Conservation (phyloP, 2,113 vertebrate species). For the Oriolus oriolus region DNA sequence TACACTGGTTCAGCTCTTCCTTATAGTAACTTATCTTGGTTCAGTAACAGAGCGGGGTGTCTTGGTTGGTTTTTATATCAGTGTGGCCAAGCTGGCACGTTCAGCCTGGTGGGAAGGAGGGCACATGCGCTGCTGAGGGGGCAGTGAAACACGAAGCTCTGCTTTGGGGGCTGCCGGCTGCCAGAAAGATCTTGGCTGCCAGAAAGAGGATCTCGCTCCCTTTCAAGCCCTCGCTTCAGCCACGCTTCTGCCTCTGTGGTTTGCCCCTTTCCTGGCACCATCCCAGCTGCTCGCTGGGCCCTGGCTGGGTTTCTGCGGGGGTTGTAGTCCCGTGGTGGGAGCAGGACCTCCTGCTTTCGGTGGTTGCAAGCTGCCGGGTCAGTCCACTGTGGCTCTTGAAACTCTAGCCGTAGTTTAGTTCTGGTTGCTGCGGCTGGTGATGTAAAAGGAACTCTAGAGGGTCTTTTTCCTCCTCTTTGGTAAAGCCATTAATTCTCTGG, state of each 20-base stretch:
- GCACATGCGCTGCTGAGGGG: background rate
- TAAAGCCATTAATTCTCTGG: background rate
- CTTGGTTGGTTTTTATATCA: background rate
- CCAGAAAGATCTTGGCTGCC: background rate
- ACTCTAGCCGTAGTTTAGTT: background rate
- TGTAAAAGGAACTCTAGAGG: background rate
- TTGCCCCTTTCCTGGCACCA: background rate
- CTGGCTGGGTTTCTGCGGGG: background rate
- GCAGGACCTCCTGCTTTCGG: background rate
- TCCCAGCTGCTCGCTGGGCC: background rate
- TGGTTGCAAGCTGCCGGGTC: rapidly evolving
- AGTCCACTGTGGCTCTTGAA: background rate
- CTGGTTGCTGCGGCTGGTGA: background rate
- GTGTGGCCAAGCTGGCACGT: background rate
- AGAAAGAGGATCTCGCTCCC: background rate
- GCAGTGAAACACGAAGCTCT: background rate
- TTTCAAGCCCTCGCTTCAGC: background rate
- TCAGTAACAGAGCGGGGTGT: rapidly evolving
- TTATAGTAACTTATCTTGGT: rapidly evolving
- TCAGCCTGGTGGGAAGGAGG: background rate
- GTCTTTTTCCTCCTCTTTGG: background rate
- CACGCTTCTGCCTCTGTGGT: background rate
- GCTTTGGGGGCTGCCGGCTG: background rate
- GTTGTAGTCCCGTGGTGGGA: background rate
- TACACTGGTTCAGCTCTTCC: background rate